Evolutionary conservation across 2,797 vertebrate genomes (phyloP).

Genomic region (Hippoglossus hippoglossus): DNA sequence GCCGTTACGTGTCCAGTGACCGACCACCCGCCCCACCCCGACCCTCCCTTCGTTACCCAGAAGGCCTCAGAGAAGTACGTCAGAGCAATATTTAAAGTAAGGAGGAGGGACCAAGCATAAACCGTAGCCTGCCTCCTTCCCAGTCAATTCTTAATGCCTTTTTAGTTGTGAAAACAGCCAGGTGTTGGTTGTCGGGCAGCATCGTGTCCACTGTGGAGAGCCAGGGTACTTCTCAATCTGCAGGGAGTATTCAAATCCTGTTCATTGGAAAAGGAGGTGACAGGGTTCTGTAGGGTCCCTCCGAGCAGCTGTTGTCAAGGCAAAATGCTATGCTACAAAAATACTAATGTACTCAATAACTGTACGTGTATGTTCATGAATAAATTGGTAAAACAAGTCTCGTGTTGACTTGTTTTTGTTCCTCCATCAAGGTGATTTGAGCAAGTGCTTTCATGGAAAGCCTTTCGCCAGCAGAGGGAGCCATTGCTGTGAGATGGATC

Average conservation of each 20-base stretch:
- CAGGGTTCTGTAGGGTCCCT: conserved; percentile 65
- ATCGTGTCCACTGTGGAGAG: conserved; percentile 51
- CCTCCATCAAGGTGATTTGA: neutral
- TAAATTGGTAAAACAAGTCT: conserved; percentile 85
- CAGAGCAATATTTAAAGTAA: conserved; percentile 67
- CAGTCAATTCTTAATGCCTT: conserved; percentile 41
- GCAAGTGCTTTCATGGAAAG: neutral
- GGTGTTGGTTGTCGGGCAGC: conserved; percentile 42
- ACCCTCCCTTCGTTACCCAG: conserved; percentile 48
- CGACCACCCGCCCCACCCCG: conserved; percentile 25
- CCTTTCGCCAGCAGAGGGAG: conserved; percentile 42
- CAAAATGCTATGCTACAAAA: conserved; percentile 87
- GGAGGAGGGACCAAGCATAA: conserved; percentile 36
- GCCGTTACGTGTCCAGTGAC: conserved; percentile 49
- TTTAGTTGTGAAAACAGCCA: conserved; percentile 36
- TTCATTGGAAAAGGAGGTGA: conserved; percentile 46
- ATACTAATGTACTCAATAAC: conserved; percentile 89
- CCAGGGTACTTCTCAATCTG: conserved; percentile 58
- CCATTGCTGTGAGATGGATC: neutral
- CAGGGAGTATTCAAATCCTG: conserved; percentile 58
- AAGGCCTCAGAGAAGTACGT: conserved; percentile 66
- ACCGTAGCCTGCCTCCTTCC: conserved; percentile 41
- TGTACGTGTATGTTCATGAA: conserved; percentile 88
- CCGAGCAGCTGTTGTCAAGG: conserved; percentile 87
- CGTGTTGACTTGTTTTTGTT: neutral